Evolutionary conservation across 2,888 invertebrate genomes (phyloP), one percentile per base, ranked within the genome.

Genomic region (Drosophila cyrtoloma): DNA sequence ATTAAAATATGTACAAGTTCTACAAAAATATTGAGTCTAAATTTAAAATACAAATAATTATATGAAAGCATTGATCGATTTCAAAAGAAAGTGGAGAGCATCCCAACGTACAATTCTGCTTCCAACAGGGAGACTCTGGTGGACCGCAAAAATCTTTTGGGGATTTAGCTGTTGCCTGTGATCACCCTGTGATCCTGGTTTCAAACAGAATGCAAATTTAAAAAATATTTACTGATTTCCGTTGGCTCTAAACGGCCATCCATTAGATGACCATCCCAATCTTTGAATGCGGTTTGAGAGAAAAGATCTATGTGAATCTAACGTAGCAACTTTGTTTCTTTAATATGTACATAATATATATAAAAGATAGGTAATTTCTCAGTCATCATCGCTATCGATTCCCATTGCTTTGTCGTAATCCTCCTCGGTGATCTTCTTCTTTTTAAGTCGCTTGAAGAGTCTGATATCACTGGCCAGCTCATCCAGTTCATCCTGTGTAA

Each of bases 391-490:
- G 56, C 80, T 81, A 30, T 91, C 88, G 28, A 93, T 88, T 14
- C 95, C 95, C 92, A 96, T 96, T 79, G 95, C 94, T 81, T 95
- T 94, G 79, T 96, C 95, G 84, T 95, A 96, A 84, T 96, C 95
- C 77, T 96, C 95, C 62, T 95, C 94, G 0, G 94, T 94, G 35
- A 96, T 96, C 92, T 98, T 98, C 84, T 97, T 96, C 89, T 96
- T 97, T 92, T 98, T 98, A 0, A 97, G 94, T 88, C 97, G 97
- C 92, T 98, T 98, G 72, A 98, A 95, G 32, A 98, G 94, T 9
- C 96, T 95, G 58, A 97, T 95, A 91, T 99, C 98, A 64, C 95
- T 96, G 10, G 96, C 96, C 57, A 98, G 90, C 89, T 97, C 97
- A 37, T 95, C 95, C 33, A 97, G 91, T 87, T 98, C 97, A 78